Conservation (phyloP, 2,888 invertebrate species). For the Polydrusus tereticollis region DNA sequence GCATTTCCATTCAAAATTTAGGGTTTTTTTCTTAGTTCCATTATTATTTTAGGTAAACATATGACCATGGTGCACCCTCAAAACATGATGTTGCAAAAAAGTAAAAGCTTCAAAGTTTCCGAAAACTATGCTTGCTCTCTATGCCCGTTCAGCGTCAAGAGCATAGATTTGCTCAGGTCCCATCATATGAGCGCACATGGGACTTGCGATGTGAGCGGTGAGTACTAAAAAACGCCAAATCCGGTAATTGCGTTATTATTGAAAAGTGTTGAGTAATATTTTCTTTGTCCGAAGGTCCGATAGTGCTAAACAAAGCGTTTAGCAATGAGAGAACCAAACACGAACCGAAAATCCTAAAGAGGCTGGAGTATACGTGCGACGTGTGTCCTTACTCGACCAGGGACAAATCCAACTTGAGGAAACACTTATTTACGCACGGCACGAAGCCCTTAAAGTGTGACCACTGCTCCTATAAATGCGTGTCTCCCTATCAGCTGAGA, state of each 20-base stretch:
- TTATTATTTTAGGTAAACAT: slow-evolving; percentile 42
- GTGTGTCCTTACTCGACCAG: slow-evolving; percentile 57
- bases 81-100: slow-evolving; percentile 25
- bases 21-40: not conserved
- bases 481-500: slow-evolving; percentile 58
- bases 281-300: slow-evolving; percentile 23
- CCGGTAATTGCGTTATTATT: too few relatives aligned
- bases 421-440: slow-evolving; percentile 58
- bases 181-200: slow-evolving; percentile 46
- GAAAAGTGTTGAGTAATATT: not conserved
- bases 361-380: slow-evolving; percentile 52
- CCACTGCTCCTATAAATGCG: slow-evolving; percentile 55
- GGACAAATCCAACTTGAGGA: slow-evolving; percentile 58
- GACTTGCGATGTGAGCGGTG: not conserved
- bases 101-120: slow-evolving; percentile 28
- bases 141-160: slow-evolving; percentile 47
- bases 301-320: slow-evolving; percentile 40
- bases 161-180: slow-evolving; percentile 40
- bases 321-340: not conserved
- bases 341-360: slow-evolving; percentile 36
- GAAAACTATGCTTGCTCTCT: slow-evolving; percentile 46
- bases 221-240: too few relatives aligned
- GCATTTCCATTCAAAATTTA: too few relatives aligned
- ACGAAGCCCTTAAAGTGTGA: slow-evolving; percentile 56
- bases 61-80: slow-evolving; percentile 46